phyloP scores from a whole-genome alignment of 2,888 invertebrate species.

The Eupithecia exiguata region DNA sequence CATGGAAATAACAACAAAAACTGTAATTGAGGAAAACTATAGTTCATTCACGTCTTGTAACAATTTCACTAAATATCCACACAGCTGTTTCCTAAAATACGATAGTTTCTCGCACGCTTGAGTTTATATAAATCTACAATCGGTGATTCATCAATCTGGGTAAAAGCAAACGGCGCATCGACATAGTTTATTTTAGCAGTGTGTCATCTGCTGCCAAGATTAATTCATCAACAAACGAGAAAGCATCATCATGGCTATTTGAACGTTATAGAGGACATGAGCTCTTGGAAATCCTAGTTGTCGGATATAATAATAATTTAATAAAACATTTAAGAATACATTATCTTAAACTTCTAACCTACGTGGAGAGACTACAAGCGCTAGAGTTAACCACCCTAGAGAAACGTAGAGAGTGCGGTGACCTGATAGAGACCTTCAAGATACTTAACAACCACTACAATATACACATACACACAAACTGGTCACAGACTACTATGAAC shows the following conservation, averaged over 20 bases:
- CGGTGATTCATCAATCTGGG: slow-evolving; percentile 55
- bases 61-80: neutral
- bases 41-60: neutral
- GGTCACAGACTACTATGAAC: no score
- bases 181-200: slow-evolving; percentile 26
- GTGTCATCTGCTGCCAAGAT: slow-evolving; percentile 20
- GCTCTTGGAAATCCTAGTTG: neutral
- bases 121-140: slow-evolving; percentile 51
- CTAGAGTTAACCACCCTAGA: no score
- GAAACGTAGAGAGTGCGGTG: no score
- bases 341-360: no score
- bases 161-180: slow-evolving; percentile 51
- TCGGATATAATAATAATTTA: no score
- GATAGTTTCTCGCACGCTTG: slow-evolving; percentile 47
- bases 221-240: neutral
- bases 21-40: neutral
- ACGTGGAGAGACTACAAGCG: no score
- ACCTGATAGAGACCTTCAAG: no score
- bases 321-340: no score
- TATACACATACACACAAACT: no score
- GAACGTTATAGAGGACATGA: neutral
- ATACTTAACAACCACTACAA: no score
- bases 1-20: neutral
- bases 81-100: slow-evolving; percentile 46
- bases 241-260: neutral